Evolutionary conservation across 1,140 invertebrate species (phyloP), one percentile per base, ranked within the genome.

Genomic region (Goniozus legneri): DNA sequence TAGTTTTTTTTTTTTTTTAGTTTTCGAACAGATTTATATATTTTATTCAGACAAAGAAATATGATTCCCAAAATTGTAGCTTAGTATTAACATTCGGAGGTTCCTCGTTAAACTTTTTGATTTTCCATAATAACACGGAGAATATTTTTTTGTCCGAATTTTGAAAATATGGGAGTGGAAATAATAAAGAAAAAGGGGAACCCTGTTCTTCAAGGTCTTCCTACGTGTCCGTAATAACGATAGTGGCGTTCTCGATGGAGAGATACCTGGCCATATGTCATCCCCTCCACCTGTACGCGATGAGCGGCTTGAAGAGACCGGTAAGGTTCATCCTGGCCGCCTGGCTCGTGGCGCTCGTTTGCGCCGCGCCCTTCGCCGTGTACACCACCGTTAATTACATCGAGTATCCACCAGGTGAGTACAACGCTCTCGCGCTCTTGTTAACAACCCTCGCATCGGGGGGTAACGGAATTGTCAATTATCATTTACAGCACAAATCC

Each of bases 251-350:
- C 71, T 90, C 89, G 0, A 83, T 85, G 60, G 89, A 92, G 70
- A 79, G 92, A 32, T 97, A 95, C 75, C 68, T 95, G 20, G 93
- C 93, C 12, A 95, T 97, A 56, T 96, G 92, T 62, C 87, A 95
- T 71, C 92, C 92, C 0, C 72, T 96, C 27, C 83, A 86, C 52
- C 76, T 84, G 14, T 85, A 92, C 63, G 84, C 84, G 2, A 87
- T 92, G 78, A 87, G 87, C 0, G 87, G 87, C 4, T 78, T 93
- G 27, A 82, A 86, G 33, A 77, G 91, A 20, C 89, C 91, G 1
- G 63, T 89, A n/a, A 80, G 85, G 22, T 89, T 93, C 35, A 92
- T 96, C 34, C 73, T 83, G 2, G 75, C 77, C 8, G 77, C 92
- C 8, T 96, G 93, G 93, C 60, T 87, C 0, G 61, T 91, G 0